Base-by-base conservation (phyloP, 2,113 vertebrate genomes). In the Chamaetylas fuelleborni region DNA sequence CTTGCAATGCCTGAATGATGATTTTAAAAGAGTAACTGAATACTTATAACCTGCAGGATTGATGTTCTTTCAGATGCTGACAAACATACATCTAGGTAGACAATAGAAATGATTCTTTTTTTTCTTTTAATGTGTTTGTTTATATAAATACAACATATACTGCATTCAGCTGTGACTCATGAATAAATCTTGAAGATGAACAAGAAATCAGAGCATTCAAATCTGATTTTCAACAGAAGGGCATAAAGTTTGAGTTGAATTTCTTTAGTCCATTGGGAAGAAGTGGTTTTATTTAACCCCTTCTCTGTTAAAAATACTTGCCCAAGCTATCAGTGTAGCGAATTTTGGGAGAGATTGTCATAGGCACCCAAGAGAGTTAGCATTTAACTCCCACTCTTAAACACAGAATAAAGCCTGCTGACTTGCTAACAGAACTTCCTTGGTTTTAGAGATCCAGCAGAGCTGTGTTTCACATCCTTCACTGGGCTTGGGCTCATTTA, bases 181-280 rank as follows among this genome's bases (percentile, higher is more conserved):
- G 92, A 97, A 98, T 97, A 98, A 96, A 94, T 96, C 94, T 92
- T 71, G 78, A 96, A 96, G 91, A 95, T 93, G 38, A 87, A 87
- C 24, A 72, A 96, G 90, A 95, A 96, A 94, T 87, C 71, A n/a
- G 17, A 93, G 85, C 67, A 97, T 96, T 97, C 74, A 95, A 87
- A 97, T 97, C 81, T 94, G 79, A 97, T 97, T 97, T 97, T 96
- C 85, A 73, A 24, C 73, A 62, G 69, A 94, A 86, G 72, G 17
- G 69, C 12, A 57, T 74, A 84, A 87, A 92, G 18, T 76, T 83
- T 74, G 47, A 73, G 85, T 64, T 76, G 1, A 64, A 93, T 92
- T 95, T 95, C 26, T 85, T 43, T 58, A 72, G 71, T 76, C 38
- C 53, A 16, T 50, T 43, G 23, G 69, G 45, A 83, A 92, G 54